Conservation (phyloP, 2,113 vertebrate species). For the Cairina moschata region DNA sequence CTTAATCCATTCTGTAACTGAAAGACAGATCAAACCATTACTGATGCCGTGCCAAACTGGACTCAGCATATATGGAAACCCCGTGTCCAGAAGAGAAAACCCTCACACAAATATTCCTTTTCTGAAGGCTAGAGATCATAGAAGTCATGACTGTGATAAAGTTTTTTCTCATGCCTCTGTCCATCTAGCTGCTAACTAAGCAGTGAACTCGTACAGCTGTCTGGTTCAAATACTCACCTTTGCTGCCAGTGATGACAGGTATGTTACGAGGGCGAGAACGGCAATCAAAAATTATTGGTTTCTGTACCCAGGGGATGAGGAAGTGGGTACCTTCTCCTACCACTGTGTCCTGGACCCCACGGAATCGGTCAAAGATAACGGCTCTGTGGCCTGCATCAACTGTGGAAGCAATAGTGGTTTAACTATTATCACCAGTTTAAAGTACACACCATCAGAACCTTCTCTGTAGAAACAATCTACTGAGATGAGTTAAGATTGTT, state of each 20-base stretch:
- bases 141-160: too few species aligned
- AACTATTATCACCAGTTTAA: accelerated
- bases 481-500: background rate
- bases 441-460: background rate
- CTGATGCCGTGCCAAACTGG: background rate
- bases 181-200: too few species aligned
- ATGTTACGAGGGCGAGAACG: conserved; percentile 95
- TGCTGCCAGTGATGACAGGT: conserved; percentile 96
- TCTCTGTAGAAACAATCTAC: accelerated
- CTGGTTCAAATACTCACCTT: conserved; percentile 81
- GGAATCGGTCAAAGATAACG: conserved; percentile 95
- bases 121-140: background rate
- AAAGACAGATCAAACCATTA: background rate
- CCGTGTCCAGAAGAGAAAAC: accelerated
- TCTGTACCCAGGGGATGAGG: conserved; percentile 97
- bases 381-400: conserved; percentile 95
- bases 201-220: accelerated
- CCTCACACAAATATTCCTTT: background rate
- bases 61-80: accelerated
- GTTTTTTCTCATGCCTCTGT: background rate
- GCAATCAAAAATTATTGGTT: conserved; percentile 95
- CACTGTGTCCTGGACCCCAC: conserved; percentile 89
- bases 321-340: conserved; percentile 95
- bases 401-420: background rate
- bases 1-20: too few species aligned